These are phyloP conservation scores for Silurus lanzhouensis DNA, from an alignment of 2,797 vertebrate species.

Conservation along the genomic window DNA sequence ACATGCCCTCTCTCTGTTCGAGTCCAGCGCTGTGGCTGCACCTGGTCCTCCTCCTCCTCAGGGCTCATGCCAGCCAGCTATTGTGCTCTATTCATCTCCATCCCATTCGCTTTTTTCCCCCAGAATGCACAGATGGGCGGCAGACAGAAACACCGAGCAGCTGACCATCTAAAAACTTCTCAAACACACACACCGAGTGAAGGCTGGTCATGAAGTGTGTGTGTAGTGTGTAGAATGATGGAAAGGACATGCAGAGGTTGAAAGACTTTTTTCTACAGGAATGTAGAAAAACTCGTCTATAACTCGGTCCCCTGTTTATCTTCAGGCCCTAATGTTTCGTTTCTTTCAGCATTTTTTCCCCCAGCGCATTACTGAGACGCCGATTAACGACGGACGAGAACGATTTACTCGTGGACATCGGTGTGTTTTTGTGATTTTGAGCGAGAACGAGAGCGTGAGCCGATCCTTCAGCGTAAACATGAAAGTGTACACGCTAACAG, in stretches of 20 bases:
- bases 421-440: too few relatives aligned
- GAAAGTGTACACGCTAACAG: conserved; percentile 21
- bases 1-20: conserved; percentile 35
- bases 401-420: not conserved
- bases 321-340: not conserved
- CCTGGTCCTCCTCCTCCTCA: conserved; percentile 53
- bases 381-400: conserved; percentile 6
- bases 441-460: too few relatives aligned
- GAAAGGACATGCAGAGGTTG: not conserved
- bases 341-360: not conserved
- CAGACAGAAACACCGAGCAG: conserved; percentile 48
- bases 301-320: not conserved
- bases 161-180: conserved; percentile 47
- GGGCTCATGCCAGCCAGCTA: conserved; percentile 51
- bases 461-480: conserved; percentile 7
- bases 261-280: not conserved
- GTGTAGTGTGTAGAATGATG: not conserved
- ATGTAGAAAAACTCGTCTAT: not conserved
- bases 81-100: conserved; percentile 63
- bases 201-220: conserved; percentile 35
- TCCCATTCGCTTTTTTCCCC: conserved; percentile 56
- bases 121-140: conserved; percentile 50
- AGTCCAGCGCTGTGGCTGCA: conserved; percentile 37
- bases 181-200: conserved; percentile 22
- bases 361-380: conserved; percentile 6